phyloP scores from a whole-genome alignment of 2,888 invertebrate species.

The Eubasilissa splendida region DNA sequence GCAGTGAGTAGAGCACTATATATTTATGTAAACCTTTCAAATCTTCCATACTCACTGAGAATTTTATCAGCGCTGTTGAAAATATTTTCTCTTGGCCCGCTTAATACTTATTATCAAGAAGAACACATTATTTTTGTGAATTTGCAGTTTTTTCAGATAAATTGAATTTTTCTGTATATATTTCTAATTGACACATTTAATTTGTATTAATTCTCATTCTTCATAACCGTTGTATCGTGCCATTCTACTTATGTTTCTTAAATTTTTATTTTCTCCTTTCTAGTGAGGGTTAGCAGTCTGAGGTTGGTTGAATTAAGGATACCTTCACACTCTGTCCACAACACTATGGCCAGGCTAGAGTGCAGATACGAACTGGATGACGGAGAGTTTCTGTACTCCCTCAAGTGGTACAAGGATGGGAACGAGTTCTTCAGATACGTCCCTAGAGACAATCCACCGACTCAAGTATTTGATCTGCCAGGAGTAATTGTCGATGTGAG shows the following conservation, averaged over 20 bases:
- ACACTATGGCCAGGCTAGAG: constrained; percentile 82
- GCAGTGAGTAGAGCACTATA: too few species aligned
- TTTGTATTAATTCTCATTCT: background rate
- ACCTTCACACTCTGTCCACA: constrained; percentile 86
- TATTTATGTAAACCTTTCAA: too few species aligned
- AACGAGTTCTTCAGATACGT: constrained; percentile 92
- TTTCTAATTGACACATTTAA: background rate
- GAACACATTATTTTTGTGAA: background rate
- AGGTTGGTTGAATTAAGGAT: constrained; percentile 85
- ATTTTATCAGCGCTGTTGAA: background rate
- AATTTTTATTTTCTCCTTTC: constrained; percentile 54
- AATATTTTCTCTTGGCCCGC: background rate
- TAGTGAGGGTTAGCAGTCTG: constrained; percentile 71
- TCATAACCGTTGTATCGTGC: background rate
- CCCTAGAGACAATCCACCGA: constrained; percentile 86
- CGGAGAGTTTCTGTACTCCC: constrained; percentile 87
- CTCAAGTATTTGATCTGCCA: constrained; percentile 83
- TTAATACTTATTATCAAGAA: background rate
- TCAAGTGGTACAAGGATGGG: constrained; percentile 94
- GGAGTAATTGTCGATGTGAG: constrained; percentile 92
- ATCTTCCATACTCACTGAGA: too few species aligned
- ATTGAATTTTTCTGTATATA: too few species aligned
- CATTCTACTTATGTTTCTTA: background rate
- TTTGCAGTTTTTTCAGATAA: background rate
- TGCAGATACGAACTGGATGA: constrained; percentile 87